Conservation (phyloP, 2,888 invertebrate genomes). For the Zonitis immaculata region DNA sequence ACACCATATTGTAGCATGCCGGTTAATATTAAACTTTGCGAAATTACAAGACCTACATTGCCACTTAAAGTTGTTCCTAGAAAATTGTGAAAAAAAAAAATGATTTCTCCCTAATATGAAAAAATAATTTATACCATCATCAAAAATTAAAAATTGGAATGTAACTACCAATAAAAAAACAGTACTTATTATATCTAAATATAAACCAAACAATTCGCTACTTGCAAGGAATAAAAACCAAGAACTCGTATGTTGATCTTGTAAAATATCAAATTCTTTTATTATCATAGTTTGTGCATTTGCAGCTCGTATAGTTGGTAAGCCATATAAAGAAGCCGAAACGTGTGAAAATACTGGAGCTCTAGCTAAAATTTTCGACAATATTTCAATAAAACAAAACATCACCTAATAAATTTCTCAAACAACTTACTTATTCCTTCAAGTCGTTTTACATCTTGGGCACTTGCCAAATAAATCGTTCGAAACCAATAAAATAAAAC, state of each 20-base stretch:
- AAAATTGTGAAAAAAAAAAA: slow-evolving; percentile 15
- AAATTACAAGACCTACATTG: slow-evolving; percentile 67
- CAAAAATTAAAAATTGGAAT: slow-evolving; percentile 58
- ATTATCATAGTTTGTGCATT: slow-evolving; percentile 67
- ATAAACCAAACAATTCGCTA: slow-evolving; percentile 61
- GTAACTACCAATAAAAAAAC: slow-evolving; percentile 59
- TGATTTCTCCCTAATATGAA: background rate
- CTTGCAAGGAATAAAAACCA: slow-evolving; percentile 58
- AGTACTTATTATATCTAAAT: slow-evolving; percentile 61
- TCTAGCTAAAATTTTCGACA: slow-evolving; percentile 53
- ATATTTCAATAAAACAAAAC: background rate
- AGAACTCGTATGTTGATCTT: slow-evolving; percentile 63
- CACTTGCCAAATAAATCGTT: slow-evolving; percentile 63
- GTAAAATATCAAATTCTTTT: slow-evolving; percentile 69
- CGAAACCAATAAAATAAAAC: slow-evolving; percentile 62
- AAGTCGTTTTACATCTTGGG: slow-evolving; percentile 66
- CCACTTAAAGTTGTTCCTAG: slow-evolving; percentile 58
- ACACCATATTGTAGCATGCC: slow-evolving; percentile 80
- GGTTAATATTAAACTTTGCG: slow-evolving; percentile 67
- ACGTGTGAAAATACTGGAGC: slow-evolving; percentile 92
- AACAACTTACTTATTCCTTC: slow-evolving; percentile 50
- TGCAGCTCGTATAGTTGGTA: slow-evolving; percentile 81
- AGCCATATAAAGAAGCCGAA: slow-evolving; percentile 78
- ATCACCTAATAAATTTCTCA: too few species aligned
- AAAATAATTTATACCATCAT: slow-evolving; percentile 53